These are phyloP conservation scores for Calameuta filiformis DNA, from an alignment of 2,888 invertebrate genomes.

Conservation along the genomic window DNA sequence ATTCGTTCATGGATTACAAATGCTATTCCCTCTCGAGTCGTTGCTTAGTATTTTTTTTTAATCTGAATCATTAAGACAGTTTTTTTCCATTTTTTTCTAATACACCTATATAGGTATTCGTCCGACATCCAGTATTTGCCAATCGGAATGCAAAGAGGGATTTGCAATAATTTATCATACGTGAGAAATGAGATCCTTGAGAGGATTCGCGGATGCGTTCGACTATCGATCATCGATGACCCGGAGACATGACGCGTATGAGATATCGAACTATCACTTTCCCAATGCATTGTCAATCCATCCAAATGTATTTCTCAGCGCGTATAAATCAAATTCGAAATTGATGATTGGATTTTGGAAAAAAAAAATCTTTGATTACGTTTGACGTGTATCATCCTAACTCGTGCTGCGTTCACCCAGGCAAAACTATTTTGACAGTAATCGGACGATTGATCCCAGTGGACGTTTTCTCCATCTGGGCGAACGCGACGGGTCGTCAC, in stretches of 20 bases:
- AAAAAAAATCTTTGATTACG: neutral
- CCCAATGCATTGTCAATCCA: neutral
- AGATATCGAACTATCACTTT: neutral
- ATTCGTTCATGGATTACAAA: slow-evolving; percentile 6
- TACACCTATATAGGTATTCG: neutral
- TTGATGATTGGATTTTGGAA: neutral
- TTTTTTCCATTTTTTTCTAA: neutral
- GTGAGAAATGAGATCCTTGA: neutral
- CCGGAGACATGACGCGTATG: neutral
- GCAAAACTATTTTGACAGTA: neutral
- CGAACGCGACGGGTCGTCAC: neutral
- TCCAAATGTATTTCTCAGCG: neutral
- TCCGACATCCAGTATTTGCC: neutral
- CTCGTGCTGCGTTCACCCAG: neutral
- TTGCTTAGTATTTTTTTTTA: neutral
- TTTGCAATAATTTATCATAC: neutral
- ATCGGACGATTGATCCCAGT: neutral
- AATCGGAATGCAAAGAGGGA: neutral
- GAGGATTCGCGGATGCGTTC: neutral
- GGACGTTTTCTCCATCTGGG: neutral
- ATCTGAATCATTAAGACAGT: neutral
- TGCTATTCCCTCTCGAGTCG: neutral
- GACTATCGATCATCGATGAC: neutral
- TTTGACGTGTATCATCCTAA: neutral
- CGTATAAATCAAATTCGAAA: neutral